phyloP scores from a whole-genome alignment of 2,113 vertebrate species.

The Colius striatus region DNA sequence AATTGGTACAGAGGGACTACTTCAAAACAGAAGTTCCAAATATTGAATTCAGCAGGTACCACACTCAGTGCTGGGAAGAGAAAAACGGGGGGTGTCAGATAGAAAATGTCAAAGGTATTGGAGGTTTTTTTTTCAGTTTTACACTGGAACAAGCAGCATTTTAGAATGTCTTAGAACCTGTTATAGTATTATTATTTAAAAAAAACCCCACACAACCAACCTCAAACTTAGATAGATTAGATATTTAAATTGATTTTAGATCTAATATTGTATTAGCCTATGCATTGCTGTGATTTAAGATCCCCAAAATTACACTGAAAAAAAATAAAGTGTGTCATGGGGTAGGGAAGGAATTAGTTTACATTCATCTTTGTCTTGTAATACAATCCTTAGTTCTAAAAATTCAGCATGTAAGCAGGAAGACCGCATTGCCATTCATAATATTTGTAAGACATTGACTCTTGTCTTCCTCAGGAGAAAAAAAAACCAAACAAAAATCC shows the following conservation, averaged over 20 bases:
- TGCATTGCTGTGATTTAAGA: constrained; percentile 21
- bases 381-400: constrained; percentile 87
- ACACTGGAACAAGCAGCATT: constrained; percentile 42
- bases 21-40: constrained; percentile 69
- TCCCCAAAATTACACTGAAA: constrained; percentile 69
- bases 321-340: constrained; percentile 36
- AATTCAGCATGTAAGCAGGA: constrained; percentile 80
- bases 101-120: constrained; percentile 55
- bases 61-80: constrained; percentile 77
- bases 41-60: constrained; percentile 78
- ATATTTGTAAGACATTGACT: constrained; percentile 66
- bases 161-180: constrained; percentile 38
- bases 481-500: neutral
- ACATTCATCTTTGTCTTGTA: constrained; percentile 96
- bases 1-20: constrained; percentile 62
- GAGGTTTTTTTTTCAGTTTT: neutral
- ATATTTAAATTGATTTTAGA: constrained; percentile 73
- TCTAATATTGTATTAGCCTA: constrained; percentile 9
- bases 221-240: constrained; percentile 28
- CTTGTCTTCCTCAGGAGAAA: constrained; percentile 63
- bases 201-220: neutral
- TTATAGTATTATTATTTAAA: constrained; percentile 69
- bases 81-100: constrained; percentile 37
- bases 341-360: constrained; percentile 75
- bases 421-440: constrained; percentile 82